Evolutionary conservation across 2,113 vertebrate genomes (phyloP).

Genomic region (Alligator sinensis): DNA sequence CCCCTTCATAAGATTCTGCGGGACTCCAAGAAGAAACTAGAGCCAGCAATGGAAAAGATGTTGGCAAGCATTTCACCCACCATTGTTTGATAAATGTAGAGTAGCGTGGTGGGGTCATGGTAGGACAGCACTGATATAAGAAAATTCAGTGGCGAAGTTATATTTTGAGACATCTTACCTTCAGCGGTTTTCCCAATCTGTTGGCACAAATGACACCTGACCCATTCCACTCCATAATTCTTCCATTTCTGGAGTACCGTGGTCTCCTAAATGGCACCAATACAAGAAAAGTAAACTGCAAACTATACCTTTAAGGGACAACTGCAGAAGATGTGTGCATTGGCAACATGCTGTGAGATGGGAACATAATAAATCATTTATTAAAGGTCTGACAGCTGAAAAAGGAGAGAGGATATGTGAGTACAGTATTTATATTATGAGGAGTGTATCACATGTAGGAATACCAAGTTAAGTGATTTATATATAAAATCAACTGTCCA

Average conservation of each 20-base stretch:
- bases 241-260: not conserved
- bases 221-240: not conserved
- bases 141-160: not conserved
- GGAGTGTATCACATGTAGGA: not conserved
- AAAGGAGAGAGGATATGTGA: not conserved
- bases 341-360: not conserved
- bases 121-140: not conserved
- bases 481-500: not conserved
- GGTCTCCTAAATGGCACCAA: not conserved
- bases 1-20: not conserved
- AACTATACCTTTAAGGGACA: not conserved
- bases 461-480: not conserved
- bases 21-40: not conserved
- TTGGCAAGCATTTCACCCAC: not conserved
- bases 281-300: not conserved
- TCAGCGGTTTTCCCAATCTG: not conserved
- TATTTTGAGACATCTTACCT: not conserved
- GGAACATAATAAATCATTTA: not conserved
- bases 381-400: not conserved
- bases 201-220: not conserved
- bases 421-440: not conserved
- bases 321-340: not conserved
- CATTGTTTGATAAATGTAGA: not conserved
- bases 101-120: accelerated
- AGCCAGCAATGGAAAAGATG: not conserved